phyloP scores from a whole-genome alignment of 2,113 vertebrate genomes.

The Geococcyx californianus region DNA sequence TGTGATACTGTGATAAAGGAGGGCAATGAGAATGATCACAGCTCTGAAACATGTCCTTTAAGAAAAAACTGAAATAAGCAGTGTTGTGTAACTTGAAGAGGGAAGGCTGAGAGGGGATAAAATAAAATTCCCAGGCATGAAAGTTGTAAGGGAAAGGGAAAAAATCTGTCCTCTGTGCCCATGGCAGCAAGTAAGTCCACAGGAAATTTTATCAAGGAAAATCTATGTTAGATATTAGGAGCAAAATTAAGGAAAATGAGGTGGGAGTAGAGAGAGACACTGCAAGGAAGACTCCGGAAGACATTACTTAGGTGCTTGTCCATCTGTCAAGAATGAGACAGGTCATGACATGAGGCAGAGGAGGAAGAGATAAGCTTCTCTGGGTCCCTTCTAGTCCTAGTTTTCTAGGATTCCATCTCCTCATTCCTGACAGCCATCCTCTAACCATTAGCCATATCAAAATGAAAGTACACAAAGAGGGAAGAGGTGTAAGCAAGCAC shows the following conservation, averaged over 20 bases:
- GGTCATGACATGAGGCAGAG: not conserved
- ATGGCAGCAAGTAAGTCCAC: not conserved
- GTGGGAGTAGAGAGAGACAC: rapidly evolving
- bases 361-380: not conserved
- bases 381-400: not conserved
- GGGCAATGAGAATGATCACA: not conserved
- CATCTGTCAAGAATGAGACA: not conserved
- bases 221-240: not conserved
- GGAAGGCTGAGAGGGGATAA: not conserved
- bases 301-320: not conserved
- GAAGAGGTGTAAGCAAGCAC: not conserved
- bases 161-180: not conserved
- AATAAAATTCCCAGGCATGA: not conserved
- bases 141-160: not conserved
- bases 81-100: not conserved
- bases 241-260: not conserved
- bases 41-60: not conserved
- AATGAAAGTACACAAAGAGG: not conserved
- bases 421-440: not conserved
- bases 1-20: no score
- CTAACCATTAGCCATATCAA: not conserved
- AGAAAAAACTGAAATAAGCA: not conserved
- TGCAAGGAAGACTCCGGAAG: not conserved
- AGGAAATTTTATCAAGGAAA: not conserved
- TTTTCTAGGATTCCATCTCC: not conserved